Evolutionary conservation across 2,888 invertebrate genomes (phyloP).

Genomic region (Ophonus ardosiacus): DNA sequence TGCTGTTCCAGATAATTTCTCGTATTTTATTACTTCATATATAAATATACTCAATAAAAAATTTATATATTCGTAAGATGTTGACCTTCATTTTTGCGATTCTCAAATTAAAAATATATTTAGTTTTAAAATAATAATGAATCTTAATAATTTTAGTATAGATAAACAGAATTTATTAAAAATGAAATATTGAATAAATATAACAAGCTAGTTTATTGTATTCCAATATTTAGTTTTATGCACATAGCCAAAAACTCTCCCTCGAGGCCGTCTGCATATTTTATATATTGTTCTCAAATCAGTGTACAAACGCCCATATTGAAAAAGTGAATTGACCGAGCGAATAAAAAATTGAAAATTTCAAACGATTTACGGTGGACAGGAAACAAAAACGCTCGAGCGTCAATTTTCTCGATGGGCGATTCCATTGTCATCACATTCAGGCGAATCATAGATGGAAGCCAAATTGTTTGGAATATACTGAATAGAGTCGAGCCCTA

Average conservation of each 20-base stretch:
- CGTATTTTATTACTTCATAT: not conserved
- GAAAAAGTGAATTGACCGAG: not conserved
- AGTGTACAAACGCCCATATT: not conserved
- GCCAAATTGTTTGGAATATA: slow-evolving; percentile 60
- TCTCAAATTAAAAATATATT: not conserved
- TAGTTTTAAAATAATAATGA: not conserved
- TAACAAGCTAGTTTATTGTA: not conserved
- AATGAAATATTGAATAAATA: not conserved
- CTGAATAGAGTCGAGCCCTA: slow-evolving; percentile 17
- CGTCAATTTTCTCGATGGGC: slow-evolving; percentile 54
- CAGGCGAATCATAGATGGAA: slow-evolving; percentile 27
- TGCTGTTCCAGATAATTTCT: not conserved
- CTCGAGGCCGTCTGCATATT: not conserved
- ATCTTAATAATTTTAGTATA: too few relatives aligned
- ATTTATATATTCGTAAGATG: not conserved
- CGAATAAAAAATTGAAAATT: slow-evolving; percentile 41
- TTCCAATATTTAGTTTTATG: not conserved
- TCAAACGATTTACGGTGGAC: slow-evolving; percentile 48
- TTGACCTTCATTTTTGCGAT: not conserved
- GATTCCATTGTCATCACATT: slow-evolving; percentile 45
- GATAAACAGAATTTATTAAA: not conserved
- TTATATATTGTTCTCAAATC: not conserved
- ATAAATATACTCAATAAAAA: not conserved
- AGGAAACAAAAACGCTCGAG: slow-evolving; percentile 51
- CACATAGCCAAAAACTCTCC: not conserved